A percentile compares a stretch with the other conserved stretches of the same genome.
Evolutionary conservation across 2,113 vertebrate genomes (phyloP).

Genomic region (Rhinolophus sinicus): DNA sequence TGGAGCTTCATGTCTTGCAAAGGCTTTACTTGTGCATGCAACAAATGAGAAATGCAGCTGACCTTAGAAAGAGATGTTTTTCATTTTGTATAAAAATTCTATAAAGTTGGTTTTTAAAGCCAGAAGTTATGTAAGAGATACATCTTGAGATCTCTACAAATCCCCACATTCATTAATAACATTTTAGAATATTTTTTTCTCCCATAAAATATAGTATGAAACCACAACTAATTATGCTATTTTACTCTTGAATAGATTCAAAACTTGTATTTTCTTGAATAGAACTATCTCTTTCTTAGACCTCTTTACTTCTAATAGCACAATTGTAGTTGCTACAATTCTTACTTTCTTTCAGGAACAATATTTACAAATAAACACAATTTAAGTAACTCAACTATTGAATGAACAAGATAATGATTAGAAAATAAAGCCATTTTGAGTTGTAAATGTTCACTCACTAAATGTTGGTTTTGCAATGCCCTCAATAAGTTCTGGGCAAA

Average conservation of each 20-base stretch:
- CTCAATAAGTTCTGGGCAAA: neutral
- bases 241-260: slow-evolving; percentile 29
- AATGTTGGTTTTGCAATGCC: slow-evolving; percentile 35
- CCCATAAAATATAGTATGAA: neutral
- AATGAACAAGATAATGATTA: neutral
- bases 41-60: slow-evolving; percentile 1
- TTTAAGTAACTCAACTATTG: neutral
- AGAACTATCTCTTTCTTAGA: neutral
- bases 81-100: slow-evolving; percentile 34
- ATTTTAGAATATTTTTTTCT: slow-evolving; percentile 20
- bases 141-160: neutral
- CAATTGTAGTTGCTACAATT: neutral
- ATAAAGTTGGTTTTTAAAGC: slow-evolving; percentile 5
- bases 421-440: slow-evolving; percentile 43
- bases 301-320: slow-evolving; percentile 5
- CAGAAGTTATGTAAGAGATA: neutral
- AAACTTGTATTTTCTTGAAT: slow-evolving; percentile 13
- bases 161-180: neutral
- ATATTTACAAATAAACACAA: slow-evolving; percentile 43
- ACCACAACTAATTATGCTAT: slow-evolving; percentile 8
- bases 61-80: neutral
- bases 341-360: slow-evolving; percentile 40
- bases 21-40: neutral
- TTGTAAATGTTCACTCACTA: slow-evolving; percentile 21
- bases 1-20: neutral